A percentile compares a stretch with the other conserved stretches of the same genome.
These are phyloP conservation scores for Ditula angustiorana DNA, from an alignment of 2,888 invertebrate genomes.

Conservation along the genomic window DNA sequence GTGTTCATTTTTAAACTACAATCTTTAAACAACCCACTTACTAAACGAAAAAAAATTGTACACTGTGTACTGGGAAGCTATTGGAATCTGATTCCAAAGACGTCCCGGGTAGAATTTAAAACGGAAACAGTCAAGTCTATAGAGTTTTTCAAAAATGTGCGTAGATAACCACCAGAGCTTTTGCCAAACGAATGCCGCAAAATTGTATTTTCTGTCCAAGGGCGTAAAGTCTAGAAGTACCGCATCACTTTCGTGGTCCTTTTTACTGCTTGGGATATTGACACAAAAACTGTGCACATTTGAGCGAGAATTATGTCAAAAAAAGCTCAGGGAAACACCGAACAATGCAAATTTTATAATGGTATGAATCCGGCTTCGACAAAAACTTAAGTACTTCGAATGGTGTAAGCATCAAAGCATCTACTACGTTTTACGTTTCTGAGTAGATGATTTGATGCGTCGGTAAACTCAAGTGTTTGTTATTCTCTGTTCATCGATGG, in stretches of 20 bases:
- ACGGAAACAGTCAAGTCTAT: not conserved
- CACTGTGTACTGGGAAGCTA: not conserved
- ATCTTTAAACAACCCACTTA: not conserved
- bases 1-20: not conserved
- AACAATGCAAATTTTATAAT: conserved; percentile 1
- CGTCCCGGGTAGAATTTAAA: not conserved
- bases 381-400: not conserved
- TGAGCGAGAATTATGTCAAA: not conserved
- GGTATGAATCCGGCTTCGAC: not conserved
- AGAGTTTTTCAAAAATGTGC: not conserved
- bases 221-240: not conserved
- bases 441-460: not conserved
- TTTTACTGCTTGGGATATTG: not conserved
- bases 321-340: not conserved
- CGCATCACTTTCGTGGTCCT: not conserved
- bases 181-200: not conserved
- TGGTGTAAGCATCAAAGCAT: not conserved
- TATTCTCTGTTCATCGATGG: no score
- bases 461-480: not conserved
- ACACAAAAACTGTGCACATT: not conserved
- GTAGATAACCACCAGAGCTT: not conserved
- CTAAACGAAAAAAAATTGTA: not conserved
- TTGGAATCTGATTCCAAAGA: not conserved
- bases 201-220: not conserved
- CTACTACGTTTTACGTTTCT: no score